Evolutionary conservation across 2,113 vertebrate genomes (phyloP).

Genomic region (Dasyornis broadbenti): DNA sequence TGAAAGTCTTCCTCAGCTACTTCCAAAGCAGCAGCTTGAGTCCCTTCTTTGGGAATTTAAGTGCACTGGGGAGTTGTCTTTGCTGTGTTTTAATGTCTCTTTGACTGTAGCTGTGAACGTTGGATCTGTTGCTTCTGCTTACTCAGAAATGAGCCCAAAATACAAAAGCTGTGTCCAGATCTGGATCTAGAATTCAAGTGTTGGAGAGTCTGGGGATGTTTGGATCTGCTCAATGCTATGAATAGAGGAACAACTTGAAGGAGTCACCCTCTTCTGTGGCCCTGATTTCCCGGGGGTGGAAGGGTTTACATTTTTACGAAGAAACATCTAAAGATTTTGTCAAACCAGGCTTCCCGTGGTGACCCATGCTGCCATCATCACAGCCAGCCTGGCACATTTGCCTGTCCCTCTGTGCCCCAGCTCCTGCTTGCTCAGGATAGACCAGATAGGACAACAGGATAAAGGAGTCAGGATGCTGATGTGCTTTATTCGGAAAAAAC

Average conservation of each 20-base stretch:
- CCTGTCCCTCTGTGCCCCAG: background rate
- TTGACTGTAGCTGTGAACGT: background rate
- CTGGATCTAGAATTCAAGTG: background rate
- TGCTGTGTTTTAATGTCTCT: background rate
- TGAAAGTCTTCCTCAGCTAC: background rate
- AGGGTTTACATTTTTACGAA: background rate
- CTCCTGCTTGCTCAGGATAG: background rate
- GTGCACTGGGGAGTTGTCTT: background rate
- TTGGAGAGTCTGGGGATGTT: background rate
- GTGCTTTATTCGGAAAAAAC: background rate
- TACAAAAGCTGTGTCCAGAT: background rate
- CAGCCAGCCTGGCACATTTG: background rate
- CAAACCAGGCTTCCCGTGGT: fast-evolving
- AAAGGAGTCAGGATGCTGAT: background rate
- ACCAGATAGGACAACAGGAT: background rate
- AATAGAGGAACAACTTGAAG: background rate
- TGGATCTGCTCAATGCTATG: background rate
- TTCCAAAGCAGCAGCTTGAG: conserved; percentile 24
- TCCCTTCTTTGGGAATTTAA: background rate
- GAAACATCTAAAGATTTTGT: background rate
- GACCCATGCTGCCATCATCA: background rate
- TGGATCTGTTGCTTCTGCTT: background rate
- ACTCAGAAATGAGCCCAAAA: background rate
- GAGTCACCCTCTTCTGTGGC: background rate
- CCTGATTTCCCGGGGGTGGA: fast-evolving